Percentiles rank a stretch among this genome's conserved stretches.
phyloP scores from a whole-genome alignment of 2,797 vertebrate species.

The Holocentrus rufus region DNA sequence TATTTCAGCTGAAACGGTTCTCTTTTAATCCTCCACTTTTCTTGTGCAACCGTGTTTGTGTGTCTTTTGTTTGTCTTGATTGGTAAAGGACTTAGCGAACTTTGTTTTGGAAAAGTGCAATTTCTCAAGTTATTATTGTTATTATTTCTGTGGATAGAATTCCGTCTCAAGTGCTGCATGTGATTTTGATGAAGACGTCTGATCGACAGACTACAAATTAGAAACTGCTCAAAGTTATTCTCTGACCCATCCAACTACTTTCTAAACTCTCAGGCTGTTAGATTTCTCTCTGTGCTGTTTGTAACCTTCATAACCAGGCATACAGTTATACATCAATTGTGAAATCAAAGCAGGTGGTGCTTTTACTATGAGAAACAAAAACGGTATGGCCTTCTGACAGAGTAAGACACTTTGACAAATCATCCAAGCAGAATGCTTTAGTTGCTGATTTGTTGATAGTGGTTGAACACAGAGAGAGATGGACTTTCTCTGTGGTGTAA shows the following conservation, averaged over 20 bases:
- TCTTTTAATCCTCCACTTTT: too few relatives aligned
- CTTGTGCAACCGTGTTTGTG: too few relatives aligned
- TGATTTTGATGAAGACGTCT: background rate
- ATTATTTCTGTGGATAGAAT: too few relatives aligned
- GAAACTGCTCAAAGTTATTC: background rate
- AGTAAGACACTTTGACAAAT: slow-evolving; percentile 24
- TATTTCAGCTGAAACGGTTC: too few relatives aligned
- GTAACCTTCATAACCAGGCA: background rate
- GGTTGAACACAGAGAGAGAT: slow-evolving; percentile 42
- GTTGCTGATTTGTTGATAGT: slow-evolving; percentile 58
- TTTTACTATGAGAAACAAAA: slow-evolving; percentile 18
- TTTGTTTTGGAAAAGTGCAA: too few relatives aligned
- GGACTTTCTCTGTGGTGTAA: slow-evolving; percentile 38
- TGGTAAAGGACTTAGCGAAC: too few relatives aligned
- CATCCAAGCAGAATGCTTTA: slow-evolving; percentile 32
- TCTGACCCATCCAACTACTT: too few relatives aligned
- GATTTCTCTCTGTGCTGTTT: background rate
- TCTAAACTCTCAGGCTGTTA: background rate
- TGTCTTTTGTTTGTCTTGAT: too few relatives aligned
- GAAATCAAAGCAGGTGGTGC: slow-evolving; percentile 9
- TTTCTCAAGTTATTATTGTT: too few relatives aligned
- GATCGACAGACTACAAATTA: slow-evolving; percentile 25
- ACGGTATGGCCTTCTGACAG: background rate
- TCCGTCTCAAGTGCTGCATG: background rate
- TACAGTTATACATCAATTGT: background rate